Percentiles rank a stretch among this genome's conserved stretches.
phyloP scores from a whole-genome alignment of 2,797 vertebrate genomes.

The Eleutherodactylus coqui region DNA sequence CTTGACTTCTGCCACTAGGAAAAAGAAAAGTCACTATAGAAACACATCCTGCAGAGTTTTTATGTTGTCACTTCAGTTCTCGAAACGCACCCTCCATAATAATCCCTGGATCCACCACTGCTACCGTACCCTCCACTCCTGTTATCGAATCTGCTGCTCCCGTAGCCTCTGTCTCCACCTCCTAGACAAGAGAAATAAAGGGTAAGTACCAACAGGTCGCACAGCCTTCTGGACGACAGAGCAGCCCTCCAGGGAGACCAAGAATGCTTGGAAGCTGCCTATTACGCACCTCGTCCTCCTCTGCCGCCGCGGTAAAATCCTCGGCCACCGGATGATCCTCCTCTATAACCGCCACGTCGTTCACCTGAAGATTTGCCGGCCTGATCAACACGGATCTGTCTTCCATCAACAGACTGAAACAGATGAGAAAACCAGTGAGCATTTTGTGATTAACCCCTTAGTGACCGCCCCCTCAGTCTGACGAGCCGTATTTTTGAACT shows the following conservation, averaged over 20 bases:
- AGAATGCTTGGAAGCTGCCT: neutral
- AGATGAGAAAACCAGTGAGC: neutral
- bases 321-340: conserved; percentile 75
- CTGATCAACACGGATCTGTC: conserved; percentile 93
- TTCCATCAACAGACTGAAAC: conserved; percentile 87
- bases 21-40: neutral
- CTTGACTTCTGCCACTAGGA: conserved; percentile 76
- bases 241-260: no score
- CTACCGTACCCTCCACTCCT: conserved; percentile 76
- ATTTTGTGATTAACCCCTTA: no score
- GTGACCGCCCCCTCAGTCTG: no score
- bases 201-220: no score
- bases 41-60: neutral
- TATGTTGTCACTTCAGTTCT: neutral
- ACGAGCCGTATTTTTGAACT: no score
- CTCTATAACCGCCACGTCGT: conserved; percentile 83
- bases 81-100: conserved; percentile 69
- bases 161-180: conserved; percentile 78
- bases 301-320: conserved; percentile 57
- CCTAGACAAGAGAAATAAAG: conserved; percentile 64
- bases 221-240: no score
- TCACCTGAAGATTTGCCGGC: conserved; percentile 89
- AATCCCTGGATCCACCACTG: conserved; percentile 77
- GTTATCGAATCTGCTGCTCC: conserved; percentile 77
- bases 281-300: conserved; percentile 54